These are phyloP conservation scores for Cariama cristata DNA, from an alignment of 2,113 vertebrate genomes.

Conservation along the genomic window DNA sequence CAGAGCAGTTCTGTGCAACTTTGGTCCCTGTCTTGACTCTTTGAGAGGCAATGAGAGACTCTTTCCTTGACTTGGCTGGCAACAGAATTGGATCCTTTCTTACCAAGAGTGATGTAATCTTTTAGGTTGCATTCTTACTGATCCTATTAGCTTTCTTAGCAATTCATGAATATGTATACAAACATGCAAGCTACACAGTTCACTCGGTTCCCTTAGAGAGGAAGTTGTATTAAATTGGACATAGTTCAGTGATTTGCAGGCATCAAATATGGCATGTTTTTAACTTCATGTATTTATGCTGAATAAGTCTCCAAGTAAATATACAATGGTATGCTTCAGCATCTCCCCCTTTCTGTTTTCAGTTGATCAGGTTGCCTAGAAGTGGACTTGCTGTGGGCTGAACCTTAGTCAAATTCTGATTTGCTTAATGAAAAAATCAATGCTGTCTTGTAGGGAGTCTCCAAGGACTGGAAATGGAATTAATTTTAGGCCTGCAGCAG, in stretches of 20 bases:
- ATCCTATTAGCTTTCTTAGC: conserved; percentile 27
- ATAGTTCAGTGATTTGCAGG: conserved; percentile 26
- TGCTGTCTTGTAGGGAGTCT: not conserved
- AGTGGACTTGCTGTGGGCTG: not conserved
- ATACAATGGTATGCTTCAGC: not conserved
- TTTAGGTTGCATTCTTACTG: conserved; percentile 3
- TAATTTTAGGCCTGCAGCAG: not conserved
- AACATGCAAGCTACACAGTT: not conserved
- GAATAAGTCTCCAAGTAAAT: not conserved
- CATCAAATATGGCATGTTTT: conserved; percentile 7
- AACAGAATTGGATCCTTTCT: not conserved
- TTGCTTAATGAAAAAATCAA: not conserved
- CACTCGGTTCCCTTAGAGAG: not conserved
- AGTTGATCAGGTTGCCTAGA: not conserved
- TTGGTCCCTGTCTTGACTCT: not conserved
- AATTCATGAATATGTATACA: conserved; percentile 59
- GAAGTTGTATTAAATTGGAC: conserved; percentile 38
- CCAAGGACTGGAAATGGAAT: not conserved
- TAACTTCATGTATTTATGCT: not conserved
- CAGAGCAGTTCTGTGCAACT: not conserved
- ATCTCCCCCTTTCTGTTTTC: not conserved
- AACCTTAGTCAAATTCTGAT: not conserved
- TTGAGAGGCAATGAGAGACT: not conserved
- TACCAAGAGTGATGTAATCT: not conserved
- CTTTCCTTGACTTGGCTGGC: not conserved